phyloP scores from a whole-genome alignment of 2,113 vertebrate species.

The Bolborhynchus lineola region DNA sequence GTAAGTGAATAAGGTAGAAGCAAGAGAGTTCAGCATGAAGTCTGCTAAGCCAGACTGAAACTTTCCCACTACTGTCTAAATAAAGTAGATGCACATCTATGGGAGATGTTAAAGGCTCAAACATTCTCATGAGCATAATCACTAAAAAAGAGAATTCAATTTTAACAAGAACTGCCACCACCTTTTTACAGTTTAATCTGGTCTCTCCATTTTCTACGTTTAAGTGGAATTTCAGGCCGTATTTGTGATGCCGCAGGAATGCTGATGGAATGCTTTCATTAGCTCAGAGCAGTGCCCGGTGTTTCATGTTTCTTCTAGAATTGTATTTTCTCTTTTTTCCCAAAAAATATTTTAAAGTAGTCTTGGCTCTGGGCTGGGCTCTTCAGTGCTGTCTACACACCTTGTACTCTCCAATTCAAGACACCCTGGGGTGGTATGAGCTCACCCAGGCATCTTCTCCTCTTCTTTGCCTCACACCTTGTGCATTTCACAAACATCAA shows the following conservation, averaged over 20 bases:
- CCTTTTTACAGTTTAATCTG: background rate
- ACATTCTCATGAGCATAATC: background rate
- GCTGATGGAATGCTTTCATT: conserved; percentile 47
- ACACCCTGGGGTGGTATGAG: background rate
- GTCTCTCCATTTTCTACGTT: background rate
- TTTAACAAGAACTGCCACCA: background rate
- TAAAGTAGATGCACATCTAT: background rate
- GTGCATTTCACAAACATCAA: background rate
- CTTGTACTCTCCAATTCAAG: background rate
- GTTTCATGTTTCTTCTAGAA: background rate
- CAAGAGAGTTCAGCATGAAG: background rate
- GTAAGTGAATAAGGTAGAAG: background rate
- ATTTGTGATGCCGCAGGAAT: background rate
- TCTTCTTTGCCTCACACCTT: background rate
- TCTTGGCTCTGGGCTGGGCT: background rate
- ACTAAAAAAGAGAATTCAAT: background rate
- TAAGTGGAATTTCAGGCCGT: conserved; percentile 12
- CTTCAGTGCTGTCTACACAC: background rate
- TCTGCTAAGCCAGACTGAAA: background rate
- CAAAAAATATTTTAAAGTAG: background rate
- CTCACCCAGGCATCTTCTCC: background rate
- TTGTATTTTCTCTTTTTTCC: background rate
- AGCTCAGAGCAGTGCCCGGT: background rate
- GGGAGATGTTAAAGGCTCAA: background rate
- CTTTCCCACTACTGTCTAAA: background rate